Base-by-base conservation (phyloP, 2,888 invertebrate genomes). In the Parascotia fuliginaria region DNA sequence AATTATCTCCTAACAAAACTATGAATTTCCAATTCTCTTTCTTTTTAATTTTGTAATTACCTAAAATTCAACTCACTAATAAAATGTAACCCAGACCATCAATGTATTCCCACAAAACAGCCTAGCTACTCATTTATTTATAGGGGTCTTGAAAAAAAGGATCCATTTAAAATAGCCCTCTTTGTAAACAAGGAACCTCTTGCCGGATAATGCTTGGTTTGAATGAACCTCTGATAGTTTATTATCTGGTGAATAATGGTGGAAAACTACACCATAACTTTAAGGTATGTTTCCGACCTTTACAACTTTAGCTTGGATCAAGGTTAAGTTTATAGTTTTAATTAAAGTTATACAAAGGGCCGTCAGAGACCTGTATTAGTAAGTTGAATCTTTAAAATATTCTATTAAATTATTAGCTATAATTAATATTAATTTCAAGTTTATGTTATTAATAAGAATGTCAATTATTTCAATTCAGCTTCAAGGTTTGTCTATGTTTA, bases 241-340 rank as follows among this genome's bases (percentile, higher is more conserved):
- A 60, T 64, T 65, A 53, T 57, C 57, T 56, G 11, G 38, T 57
- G 68, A 67, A 67, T 64, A 64, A 65, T 65, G 50, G 38, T 39
- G 14, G 9, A 12, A 7, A 22, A 47, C 41, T 46, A 36, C 27
- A 28, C 29, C 13, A 24, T 32, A 6, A 31, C 19, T 11, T 7
- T 9, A 22, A 2, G 22, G n/a, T 3, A 9, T n/a, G 5, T 9
- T 34, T 13, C 7, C 9, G 4, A 11, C 13, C 13, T 38, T 11
- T 34, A 3, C 9, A 4, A 24, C 3, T 13, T 14, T 9, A 19
- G 7, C 2, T 27, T 33, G 9, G 3, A 5, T 9, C 9, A 27
- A 27, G 9, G 27, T 27, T 27, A 9, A 7, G 19, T 19, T 19
- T 19, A 19, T 19, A 3, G 2, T 2, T 19, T 19, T 19, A 19